These are phyloP conservation scores for Luperina testacea DNA, from an alignment of 2,888 invertebrate genomes.

Conservation along the genomic window DNA sequence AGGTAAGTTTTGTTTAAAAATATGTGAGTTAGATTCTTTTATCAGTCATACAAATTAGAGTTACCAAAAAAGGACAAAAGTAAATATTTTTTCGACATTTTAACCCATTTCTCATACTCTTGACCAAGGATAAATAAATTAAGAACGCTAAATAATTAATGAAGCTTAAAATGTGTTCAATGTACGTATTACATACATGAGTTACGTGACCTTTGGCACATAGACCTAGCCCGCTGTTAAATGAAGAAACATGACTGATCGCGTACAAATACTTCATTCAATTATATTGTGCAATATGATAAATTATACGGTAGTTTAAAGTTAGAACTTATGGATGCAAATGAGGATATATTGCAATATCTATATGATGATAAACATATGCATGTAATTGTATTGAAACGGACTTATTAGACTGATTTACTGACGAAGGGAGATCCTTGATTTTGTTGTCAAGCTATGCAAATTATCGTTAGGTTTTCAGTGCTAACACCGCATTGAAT, in stretches of 20 bases:
- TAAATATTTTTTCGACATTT: background rate
- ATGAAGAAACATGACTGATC: constrained; percentile 62
- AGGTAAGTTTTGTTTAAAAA: background rate
- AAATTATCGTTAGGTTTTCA: background rate
- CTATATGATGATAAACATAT: background rate
- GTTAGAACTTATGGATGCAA: constrained; percentile 24
- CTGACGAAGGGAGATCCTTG: background rate
- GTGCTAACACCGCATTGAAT: constrained; percentile 1
- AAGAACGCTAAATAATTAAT: constrained; percentile 41
- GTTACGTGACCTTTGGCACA: constrained; percentile 61
- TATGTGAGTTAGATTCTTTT: background rate
- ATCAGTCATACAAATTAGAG: background rate
- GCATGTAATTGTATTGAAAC: background rate
- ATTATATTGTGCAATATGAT: constrained; percentile 58
- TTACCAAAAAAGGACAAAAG: background rate
- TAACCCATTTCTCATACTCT: constrained; percentile 9
- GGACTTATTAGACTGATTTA: background rate
- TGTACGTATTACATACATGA: constrained; percentile 42
- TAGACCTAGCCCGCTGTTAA: constrained; percentile 31
- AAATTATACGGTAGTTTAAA: constrained; percentile 39
- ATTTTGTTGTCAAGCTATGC: constrained; percentile 22
- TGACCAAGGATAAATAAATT: constrained; percentile 11
- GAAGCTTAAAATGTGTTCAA: constrained; percentile 38
- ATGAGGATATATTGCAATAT: background rate
- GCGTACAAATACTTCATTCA: constrained; percentile 57